These are phyloP conservation scores for Rostratula benghalensis DNA, from an alignment of 2,113 vertebrate genomes.

Conservation along the genomic window DNA sequence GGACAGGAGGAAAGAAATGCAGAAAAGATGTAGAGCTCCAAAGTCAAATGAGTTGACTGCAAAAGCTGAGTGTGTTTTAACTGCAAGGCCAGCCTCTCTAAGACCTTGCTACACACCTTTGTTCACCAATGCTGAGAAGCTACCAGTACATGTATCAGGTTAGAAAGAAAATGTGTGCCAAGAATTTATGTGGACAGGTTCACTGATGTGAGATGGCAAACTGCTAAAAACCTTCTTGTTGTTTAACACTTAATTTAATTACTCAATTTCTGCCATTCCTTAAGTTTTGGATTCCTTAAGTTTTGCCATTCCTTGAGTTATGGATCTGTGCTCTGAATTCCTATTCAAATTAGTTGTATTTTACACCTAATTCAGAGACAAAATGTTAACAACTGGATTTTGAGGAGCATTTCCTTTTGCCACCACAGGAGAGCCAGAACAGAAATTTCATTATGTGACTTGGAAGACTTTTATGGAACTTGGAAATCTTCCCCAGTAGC, in stretches of 20 bases:
- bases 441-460: not conserved
- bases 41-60: not conserved
- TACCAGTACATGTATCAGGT: not conserved
- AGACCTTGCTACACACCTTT: not conserved
- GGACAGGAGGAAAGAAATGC: not conserved
- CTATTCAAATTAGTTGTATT: not conserved
- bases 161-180: not conserved
- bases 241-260: not conserved
- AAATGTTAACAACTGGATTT: not conserved
- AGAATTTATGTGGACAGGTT: not conserved
- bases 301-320: not conserved
- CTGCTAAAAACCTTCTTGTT: not conserved
- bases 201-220: not conserved
- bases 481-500: not conserved
- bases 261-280: not conserved
- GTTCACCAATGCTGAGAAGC: not conserved
- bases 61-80: not conserved
- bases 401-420: not conserved
- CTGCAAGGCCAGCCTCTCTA: not conserved
- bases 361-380: not conserved
- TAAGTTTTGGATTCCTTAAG: not conserved
- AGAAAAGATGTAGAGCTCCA: not conserved
- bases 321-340: not conserved
- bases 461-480: not conserved
- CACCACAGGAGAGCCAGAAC: not conserved